These are phyloP conservation scores for Alcedo quadribrachys DNA, from an alignment of 2,797 vertebrate species.

Conservation along the genomic window DNA sequence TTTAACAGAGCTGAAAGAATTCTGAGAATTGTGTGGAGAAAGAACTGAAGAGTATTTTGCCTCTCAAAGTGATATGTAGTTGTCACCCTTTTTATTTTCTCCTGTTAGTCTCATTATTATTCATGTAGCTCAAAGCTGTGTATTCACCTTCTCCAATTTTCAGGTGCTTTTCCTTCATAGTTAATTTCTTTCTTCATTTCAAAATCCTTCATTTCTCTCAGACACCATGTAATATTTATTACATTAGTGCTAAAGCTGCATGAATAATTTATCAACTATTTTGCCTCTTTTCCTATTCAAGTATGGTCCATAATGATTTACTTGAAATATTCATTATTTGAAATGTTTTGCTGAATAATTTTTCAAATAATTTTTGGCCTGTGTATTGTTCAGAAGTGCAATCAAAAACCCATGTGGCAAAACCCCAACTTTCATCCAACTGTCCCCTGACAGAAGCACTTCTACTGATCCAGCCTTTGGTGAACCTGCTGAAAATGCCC, in stretches of 20 bases:
- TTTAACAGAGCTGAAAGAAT: not conserved
- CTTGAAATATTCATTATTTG: slow-evolving; percentile 51
- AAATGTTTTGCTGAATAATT: not conserved
- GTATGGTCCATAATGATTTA: slow-evolving; percentile 15
- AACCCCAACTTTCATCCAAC: not conserved
- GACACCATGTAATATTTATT: slow-evolving; percentile 58
- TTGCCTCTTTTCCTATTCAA: slow-evolving; percentile 15
- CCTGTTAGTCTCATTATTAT: not conserved
- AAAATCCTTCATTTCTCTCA: slow-evolving; percentile 17
- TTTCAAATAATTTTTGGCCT: slow-evolving; percentile 6
- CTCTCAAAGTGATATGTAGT: not conserved
- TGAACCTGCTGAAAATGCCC: not conserved
- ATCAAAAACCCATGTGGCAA: not conserved
- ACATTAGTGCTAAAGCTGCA: slow-evolving; percentile 13
- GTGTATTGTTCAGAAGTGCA: not conserved
- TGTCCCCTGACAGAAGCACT: not conserved
- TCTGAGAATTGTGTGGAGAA: not conserved
- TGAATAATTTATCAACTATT: slow-evolving; percentile 49
- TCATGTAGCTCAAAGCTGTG: not conserved
- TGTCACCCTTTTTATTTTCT: not conserved
- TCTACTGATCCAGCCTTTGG: not conserved
- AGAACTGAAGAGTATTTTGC: not conserved
- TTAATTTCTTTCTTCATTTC: slow-evolving; percentile 34
- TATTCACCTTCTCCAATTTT: slow-evolving; percentile 29
- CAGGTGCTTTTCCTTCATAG: slow-evolving; percentile 39